A percentile compares a stretch with the other conserved stretches of the same genome.
These are phyloP conservation scores for Sinocyclocheilus grahami DNA, from an alignment of 2,113 vertebrate species.

Conservation along the genomic window DNA sequence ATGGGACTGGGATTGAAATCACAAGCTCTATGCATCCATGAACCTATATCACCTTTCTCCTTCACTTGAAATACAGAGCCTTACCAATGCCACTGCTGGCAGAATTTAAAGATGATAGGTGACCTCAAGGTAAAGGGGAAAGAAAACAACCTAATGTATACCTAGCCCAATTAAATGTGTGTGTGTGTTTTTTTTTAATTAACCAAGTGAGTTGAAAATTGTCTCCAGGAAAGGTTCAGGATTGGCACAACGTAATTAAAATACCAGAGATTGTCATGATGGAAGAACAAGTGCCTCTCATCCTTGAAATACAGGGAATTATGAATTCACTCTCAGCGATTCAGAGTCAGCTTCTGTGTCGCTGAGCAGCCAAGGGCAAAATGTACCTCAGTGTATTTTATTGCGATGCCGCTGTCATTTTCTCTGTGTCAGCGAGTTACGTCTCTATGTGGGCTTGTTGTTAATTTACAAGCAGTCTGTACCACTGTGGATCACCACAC, in stretches of 20 bases:
- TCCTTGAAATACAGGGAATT: constrained; percentile 10
- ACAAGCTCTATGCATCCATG: constrained; percentile 11
- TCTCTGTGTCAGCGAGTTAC: constrained; percentile 65
- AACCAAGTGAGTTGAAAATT: background rate
- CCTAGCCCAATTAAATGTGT: constrained; percentile 7
- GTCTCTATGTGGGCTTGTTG: constrained; percentile 59
- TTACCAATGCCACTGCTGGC: background rate
- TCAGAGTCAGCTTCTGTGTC: constrained; percentile 11
- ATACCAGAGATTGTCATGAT: constrained; percentile 44
- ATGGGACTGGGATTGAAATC: background rate
- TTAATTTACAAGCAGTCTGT: constrained; percentile 46
- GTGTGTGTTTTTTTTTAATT: constrained; percentile 27
- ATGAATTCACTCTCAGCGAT: background rate
- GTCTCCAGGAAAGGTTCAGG: constrained; percentile 18
- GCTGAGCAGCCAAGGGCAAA: constrained; percentile 33
- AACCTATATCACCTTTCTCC: background rate
- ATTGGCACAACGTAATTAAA: constrained; percentile 6
- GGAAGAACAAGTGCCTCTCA: constrained; percentile 28
- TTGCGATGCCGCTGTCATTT: constrained; percentile 57
- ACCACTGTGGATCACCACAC: background rate
- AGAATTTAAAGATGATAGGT: background rate
- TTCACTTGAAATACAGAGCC: constrained; percentile 1
- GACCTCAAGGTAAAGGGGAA: background rate
- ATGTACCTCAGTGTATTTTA: constrained; percentile 50
- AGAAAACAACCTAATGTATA: background rate